Conservation (phyloP, 1,140 invertebrate species). For the Drosophila busckii region DNA sequence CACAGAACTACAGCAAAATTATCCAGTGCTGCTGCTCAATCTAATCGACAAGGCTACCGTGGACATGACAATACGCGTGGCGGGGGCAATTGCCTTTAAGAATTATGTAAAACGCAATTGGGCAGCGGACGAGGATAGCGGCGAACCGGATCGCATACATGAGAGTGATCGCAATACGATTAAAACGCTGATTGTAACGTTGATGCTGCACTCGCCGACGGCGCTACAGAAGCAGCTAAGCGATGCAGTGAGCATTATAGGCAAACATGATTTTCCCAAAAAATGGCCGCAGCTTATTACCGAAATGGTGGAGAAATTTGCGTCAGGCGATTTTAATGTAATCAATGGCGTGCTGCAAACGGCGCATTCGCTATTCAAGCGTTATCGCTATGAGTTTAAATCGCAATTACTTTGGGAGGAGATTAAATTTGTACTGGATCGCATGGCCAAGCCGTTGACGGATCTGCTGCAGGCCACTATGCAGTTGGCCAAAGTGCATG, state of each 20-base stretch:
- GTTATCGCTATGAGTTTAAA: constrained; percentile 97
- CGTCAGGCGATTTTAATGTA: constrained; percentile 93
- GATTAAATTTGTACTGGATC: constrained; percentile 97
- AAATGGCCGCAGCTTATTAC: constrained; percentile 95
- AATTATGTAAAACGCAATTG: constrained; percentile 98
- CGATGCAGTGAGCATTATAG: constrained; percentile 97
- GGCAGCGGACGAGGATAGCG: constrained; percentile 85
- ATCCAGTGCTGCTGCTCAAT: constrained; percentile 91
- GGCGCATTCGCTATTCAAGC: constrained; percentile 96
- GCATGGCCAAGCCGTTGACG: constrained; percentile 95
- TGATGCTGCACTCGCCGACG: constrained; percentile 95
- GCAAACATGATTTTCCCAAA: constrained; percentile 94
- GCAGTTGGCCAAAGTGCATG: constrained; percentile 88
- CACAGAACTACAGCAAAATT: constrained; percentile 94
- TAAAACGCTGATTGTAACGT: constrained; percentile 91
- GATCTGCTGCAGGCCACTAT: constrained; percentile 94
- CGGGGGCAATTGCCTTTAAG: constrained; percentile 96
- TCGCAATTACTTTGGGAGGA: constrained; percentile 96
- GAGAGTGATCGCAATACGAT: constrained; percentile 87
- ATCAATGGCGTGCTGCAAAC: constrained; percentile 97
- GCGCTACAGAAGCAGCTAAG: constrained; percentile 96
- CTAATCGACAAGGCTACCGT: constrained; percentile 89
- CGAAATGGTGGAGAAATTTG: constrained; percentile 95
- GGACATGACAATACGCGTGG: constrained; percentile 89
- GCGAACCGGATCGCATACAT: constrained; percentile 89